A percentile compares a stretch with the other conserved stretches of the same genome.
Conservation (phyloP, 2,888 invertebrate genomes). For the Melieria omissa region DNA sequence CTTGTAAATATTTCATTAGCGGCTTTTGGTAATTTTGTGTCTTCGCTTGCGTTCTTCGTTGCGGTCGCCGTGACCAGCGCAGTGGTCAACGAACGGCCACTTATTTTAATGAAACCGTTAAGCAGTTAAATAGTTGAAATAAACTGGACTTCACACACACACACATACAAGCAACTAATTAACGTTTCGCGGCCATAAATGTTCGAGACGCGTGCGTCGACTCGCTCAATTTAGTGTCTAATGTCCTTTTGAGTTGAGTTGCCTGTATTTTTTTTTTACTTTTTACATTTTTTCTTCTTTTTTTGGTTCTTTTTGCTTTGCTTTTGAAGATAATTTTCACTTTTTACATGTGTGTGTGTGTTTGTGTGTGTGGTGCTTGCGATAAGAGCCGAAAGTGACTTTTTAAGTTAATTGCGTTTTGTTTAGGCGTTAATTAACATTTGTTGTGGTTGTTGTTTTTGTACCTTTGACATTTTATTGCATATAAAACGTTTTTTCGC, state of each 20-base stretch:
- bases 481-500: too few relatives aligned
- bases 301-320: slow-evolving; percentile 2
- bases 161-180: slow-evolving; percentile 31
- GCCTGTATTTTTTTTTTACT: slow-evolving; percentile 28
- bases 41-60: neutral
- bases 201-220: neutral
- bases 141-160: slow-evolving; percentile 24
- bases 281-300: slow-evolving; percentile 26
- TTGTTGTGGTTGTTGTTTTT: slow-evolving; percentile 18
- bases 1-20: slow-evolving; percentile 61
- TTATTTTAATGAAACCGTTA: slow-evolving; percentile 54
- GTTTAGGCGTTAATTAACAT: slow-evolving; percentile 37
- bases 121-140: slow-evolving; percentile 28
- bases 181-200: slow-evolving; percentile 6
- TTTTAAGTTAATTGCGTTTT: slow-evolving; percentile 40
- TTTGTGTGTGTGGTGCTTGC: slow-evolving; percentile 1
- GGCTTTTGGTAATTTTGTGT: slow-evolving; percentile 49
- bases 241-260: slow-evolving; percentile 7
- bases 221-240: neutral
- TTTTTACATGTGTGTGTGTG: slow-evolving; percentile 4
- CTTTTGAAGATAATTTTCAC: slow-evolving; percentile 7
- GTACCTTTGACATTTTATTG: too few relatives aligned
- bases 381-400: slow-evolving; percentile 40
- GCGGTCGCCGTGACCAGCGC: slow-evolving; percentile 15
- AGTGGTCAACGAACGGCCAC: slow-evolving; percentile 42